Evolutionary conservation across 2,797 vertebrate species (phyloP), one percentile per base, ranked within the genome.

Genomic region (Pseudochromis fuscus): DNA sequence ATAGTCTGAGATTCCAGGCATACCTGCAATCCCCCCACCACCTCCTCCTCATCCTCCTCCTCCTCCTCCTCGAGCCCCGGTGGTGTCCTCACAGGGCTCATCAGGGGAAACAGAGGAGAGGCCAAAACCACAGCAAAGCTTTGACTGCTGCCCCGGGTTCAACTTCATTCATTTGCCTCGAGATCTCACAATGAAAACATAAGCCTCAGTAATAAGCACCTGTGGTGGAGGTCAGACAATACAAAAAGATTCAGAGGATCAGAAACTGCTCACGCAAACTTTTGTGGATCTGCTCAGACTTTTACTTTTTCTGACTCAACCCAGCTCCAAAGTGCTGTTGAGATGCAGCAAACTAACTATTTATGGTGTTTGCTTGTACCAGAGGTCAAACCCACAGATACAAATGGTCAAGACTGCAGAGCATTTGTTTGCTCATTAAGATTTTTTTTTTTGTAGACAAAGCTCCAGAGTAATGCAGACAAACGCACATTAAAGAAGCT

Each of bases 1-100:
- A 85, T 77, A 79, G 75, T 83, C 64, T 88, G 87, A 89, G 82
- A 94, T 93, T 94, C 78, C 81, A 93, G 57, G 58, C 59, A 83
- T 94, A 91, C 89, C 94, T 87, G 72, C 12, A 76, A 50, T 67
- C 87, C 76, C 37, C 16, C 21, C n/a, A n/a, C 37, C 61, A 27
- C 68, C 49, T 55, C 62, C 70, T 83, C 48, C 77, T 70, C 62
- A 72, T 90, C 91, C 77, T 84, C 21, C 0, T 38, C 52, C 55
- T 78, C 38, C 78, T 70, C 61, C 76, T 91, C 91, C 79, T 81
- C 81, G 58, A 83, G 83, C 51, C 72, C 62, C 86, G 69, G 59
- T 68, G 76, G 72, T 60, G 60, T 81, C 79, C 84, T 81, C 77
- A 70, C 68, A 72, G 73, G 77, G 50, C 77, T 87, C 85, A 83